Evolutionary conservation across 2,797 vertebrate species (phyloP).

Genomic region (Synanceia verrucosa): DNA sequence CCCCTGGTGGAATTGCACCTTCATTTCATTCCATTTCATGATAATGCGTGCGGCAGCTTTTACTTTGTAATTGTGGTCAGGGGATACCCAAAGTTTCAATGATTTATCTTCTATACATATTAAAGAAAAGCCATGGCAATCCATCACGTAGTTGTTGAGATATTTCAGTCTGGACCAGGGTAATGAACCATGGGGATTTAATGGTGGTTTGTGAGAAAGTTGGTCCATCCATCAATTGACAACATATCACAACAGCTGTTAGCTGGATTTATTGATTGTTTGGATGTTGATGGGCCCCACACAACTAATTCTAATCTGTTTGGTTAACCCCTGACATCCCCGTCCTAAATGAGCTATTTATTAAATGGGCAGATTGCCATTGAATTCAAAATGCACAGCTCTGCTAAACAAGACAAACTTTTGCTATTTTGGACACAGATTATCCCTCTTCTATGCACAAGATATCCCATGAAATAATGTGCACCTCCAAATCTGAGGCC

Average conservation of each 20-base stretch:
- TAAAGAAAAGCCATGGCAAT: neutral
- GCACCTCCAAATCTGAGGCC: too few relatives aligned
- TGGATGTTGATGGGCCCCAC: neutral
- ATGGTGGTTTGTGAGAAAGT: neutral
- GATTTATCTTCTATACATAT: neutral
- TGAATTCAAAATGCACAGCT: neutral
- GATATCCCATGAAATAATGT: neutral
- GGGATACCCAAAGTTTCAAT: neutral
- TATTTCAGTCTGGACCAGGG: neutral
- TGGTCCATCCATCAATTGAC: too few relatives aligned
- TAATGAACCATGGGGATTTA: neutral
- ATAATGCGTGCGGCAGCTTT: neutral
- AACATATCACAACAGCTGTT: constrained; percentile 2
- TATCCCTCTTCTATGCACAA: neutral
- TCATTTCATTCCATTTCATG: neutral
- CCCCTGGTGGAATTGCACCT: too few relatives aligned
- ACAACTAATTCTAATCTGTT: constrained; percentile 16
- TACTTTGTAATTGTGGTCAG: too few relatives aligned
- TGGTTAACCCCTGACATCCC: neutral
- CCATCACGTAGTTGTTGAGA: neutral
- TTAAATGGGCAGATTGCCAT: constrained; percentile 1
- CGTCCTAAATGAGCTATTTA: neutral
- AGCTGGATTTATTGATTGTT: neutral
- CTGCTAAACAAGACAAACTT: neutral
- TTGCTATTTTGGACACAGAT: neutral